Percentiles rank a stretch among this genome's conserved stretches.
Evolutionary conservation across 2,797 vertebrate species (phyloP).

Genomic region (Muscicapa striata): DNA sequence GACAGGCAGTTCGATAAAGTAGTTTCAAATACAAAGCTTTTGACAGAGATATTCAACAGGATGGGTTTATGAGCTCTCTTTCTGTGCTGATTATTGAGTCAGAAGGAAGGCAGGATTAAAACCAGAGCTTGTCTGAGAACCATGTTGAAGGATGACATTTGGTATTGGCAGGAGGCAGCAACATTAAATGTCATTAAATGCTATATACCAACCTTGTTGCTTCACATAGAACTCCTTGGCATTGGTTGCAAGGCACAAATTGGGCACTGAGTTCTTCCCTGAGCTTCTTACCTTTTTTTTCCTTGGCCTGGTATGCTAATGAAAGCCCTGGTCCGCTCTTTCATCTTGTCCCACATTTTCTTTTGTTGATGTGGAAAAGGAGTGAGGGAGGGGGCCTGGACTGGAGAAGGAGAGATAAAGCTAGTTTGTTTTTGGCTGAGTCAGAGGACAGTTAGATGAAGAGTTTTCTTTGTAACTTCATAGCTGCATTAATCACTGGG

Average conservation of each 20-base stretch:
- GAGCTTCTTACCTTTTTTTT: not conserved
- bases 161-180: not conserved
- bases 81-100: not conserved
- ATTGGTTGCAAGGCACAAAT: not conserved
- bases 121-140: not conserved
- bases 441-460: conserved; percentile 49
- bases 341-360: conserved; percentile 5
- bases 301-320: not conserved
- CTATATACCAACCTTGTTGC: fast-evolving
- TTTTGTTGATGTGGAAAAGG: conserved; percentile 24
- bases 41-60: not conserved
- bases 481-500: conserved; percentile 29
- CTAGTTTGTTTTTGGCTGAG: conserved; percentile 35
- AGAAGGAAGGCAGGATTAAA: not conserved
- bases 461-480: conserved; percentile 21
- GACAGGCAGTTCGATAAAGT: not conserved
- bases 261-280: not conserved
- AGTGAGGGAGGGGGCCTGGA: not conserved
- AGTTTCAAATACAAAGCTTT: conserved; percentile 2
- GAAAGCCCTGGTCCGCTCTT: not conserved
- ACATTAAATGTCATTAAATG: not conserved
- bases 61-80: not conserved
- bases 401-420: conserved; percentile 36
- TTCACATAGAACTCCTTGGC: not conserved
- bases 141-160: not conserved